These are phyloP conservation scores for Lycophotia porphyrea DNA, from an alignment of 2,888 invertebrate species.

Conservation along the genomic window DNA sequence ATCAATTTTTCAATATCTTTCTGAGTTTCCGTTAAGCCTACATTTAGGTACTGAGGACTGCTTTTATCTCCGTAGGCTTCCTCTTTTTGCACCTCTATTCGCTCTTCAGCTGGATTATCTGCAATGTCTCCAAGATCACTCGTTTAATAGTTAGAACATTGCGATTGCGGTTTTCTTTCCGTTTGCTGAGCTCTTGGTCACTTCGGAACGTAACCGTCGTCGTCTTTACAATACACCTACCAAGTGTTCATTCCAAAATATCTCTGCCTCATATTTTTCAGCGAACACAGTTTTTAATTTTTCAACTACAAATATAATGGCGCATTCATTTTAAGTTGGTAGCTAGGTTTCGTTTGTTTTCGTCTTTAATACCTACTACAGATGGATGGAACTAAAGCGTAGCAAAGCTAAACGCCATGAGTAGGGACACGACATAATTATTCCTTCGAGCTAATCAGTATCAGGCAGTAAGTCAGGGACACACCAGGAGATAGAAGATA, in stretches of 20 bases:
- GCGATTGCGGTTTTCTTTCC: not conserved
- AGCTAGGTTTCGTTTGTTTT: not conserved
- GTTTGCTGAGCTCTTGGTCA: not conserved
- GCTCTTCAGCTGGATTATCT: conserved; percentile 2
- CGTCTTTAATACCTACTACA: not conserved
- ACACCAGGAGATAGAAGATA: conserved; percentile 45
- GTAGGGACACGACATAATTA: conserved; percentile 15
- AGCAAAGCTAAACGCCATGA: not conserved
- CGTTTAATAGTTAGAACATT: not conserved
- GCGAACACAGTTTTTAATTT: not conserved
- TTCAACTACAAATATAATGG: not conserved
- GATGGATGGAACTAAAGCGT: conserved; percentile 1
- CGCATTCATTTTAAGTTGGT: not conserved
- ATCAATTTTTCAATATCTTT: conserved; percentile 22
- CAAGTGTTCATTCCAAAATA: not conserved
- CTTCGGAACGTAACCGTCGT: not conserved
- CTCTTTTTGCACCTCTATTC: not conserved
- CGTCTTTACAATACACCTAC: not conserved
- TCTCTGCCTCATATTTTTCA: not conserved
- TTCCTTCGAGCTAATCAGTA: conserved; percentile 39
- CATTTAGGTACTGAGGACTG: not conserved
- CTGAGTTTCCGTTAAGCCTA: not conserved
- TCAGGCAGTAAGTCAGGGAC: conserved; percentile 27
- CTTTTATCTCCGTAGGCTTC: not conserved
- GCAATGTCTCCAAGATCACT: not conserved